phyloP scores from a whole-genome alignment of 2,888 invertebrate genomes.

The Hecatera dysodea region DNA sequence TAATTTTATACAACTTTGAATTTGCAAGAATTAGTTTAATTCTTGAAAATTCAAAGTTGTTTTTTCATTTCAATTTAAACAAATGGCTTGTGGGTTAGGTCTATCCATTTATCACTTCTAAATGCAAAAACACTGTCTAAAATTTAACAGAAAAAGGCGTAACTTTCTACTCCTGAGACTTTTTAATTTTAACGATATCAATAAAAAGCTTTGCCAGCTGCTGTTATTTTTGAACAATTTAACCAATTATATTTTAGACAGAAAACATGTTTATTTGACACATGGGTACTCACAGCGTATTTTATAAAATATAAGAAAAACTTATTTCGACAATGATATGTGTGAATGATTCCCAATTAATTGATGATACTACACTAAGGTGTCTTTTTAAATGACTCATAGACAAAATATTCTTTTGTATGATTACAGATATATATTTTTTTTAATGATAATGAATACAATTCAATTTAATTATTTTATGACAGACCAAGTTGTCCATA shows the following conservation, averaged over 20 bases:
- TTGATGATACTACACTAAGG: no score
- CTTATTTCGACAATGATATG: no score
- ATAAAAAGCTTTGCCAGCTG: conserved; percentile 23
- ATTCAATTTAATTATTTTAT: no score
- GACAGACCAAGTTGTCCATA: no score
- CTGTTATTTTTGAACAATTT: conserved; percentile 24
- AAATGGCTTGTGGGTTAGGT: conserved; percentile 15
- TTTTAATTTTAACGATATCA: conserved; percentile 24
- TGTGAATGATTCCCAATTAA: no score
- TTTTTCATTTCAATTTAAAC: conserved; percentile 19
- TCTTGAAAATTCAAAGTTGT: not conserved
- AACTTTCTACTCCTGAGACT: conserved; percentile 30
- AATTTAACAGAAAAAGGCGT: conserved; percentile 48
- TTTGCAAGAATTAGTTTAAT: no score
- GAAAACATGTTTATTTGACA: no score
- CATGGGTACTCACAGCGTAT: no score
- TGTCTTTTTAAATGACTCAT: not conserved
- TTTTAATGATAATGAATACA: no score
- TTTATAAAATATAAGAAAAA: no score
- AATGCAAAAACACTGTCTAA: conserved; percentile 45
- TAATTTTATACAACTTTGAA: not conserved
- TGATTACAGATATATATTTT: no score
- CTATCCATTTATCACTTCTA: conserved; percentile 51
- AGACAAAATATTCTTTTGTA: not conserved
- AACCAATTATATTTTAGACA: not conserved